A percentile compares a stretch with the other conserved stretches of the same genome.
These are phyloP conservation scores for Sphaeramia orbicularis DNA, from an alignment of 2,797 vertebrate species.

Conservation along the genomic window DNA sequence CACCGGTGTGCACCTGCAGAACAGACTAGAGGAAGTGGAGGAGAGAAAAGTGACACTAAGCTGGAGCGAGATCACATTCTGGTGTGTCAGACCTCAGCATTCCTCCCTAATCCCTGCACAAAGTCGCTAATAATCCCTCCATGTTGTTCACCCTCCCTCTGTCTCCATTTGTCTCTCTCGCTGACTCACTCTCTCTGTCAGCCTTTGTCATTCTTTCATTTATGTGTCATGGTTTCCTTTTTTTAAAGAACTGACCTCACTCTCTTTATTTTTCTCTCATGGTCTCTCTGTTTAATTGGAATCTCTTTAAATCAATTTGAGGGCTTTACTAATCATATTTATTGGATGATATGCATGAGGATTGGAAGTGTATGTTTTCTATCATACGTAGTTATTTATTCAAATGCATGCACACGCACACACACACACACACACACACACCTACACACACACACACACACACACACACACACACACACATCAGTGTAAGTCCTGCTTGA, in stretches of 20 bases:
- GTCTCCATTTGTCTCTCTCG: conserved; percentile 43
- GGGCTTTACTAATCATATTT: not conserved
- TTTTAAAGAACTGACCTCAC: conserved; percentile 31
- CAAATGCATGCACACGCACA: too few species aligned
- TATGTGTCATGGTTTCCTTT: conserved; percentile 25
- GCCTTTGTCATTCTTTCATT: conserved; percentile 43
- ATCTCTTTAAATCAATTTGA: not conserved
- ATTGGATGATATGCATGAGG: too few species aligned
- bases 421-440: too few species aligned
- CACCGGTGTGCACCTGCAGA: conserved; percentile 47
- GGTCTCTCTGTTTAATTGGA: not conserved
- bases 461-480: too few species aligned
- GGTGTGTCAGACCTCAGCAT: conserved; percentile 72
- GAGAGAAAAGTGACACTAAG: conserved; percentile 69
- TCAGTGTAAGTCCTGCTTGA: too few species aligned
- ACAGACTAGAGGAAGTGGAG: conserved; percentile 40
- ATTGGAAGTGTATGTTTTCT: too few species aligned
- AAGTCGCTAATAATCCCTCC: conserved; percentile 72
- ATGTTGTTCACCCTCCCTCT: conserved; percentile 54
- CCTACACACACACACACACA: too few species aligned
- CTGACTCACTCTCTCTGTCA: conserved; percentile 45
- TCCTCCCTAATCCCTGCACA: conserved; percentile 69
- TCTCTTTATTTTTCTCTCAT: conserved; percentile 5
- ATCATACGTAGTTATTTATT: too few species aligned
- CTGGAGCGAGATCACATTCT: conserved; percentile 63